A percentile compares a stretch with the other conserved stretches of the same genome.
Evolutionary conservation across 2,797 vertebrate species (phyloP).

Genomic region (Hoplostethus mediterraneus): DNA sequence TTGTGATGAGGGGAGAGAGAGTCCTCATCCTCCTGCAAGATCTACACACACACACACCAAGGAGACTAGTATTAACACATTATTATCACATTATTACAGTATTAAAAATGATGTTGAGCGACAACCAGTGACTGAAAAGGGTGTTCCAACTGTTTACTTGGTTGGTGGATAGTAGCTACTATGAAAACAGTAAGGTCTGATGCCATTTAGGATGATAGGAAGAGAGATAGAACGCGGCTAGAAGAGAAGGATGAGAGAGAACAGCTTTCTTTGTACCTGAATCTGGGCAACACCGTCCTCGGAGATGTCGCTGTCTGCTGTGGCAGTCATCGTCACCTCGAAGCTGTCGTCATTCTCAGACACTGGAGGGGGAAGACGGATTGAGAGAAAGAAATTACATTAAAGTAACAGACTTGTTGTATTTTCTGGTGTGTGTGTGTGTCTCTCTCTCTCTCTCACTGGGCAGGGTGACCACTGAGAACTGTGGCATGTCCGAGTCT

Average conservation of each 20-base stretch:
- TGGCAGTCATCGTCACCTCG: constrained; percentile 98
- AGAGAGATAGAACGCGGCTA: no score
- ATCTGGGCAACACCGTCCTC: constrained; percentile 92
- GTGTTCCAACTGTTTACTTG: no score
- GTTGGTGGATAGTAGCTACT: no score
- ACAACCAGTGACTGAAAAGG: no score
- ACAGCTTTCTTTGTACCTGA: constrained; percentile 83
- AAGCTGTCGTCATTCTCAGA: constrained; percentile 95
- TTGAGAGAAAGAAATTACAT: background rate
- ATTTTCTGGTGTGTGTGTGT: background rate
- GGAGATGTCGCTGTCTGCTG: constrained; percentile 89
- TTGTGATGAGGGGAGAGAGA: constrained; percentile 86
- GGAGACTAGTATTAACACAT: no score
- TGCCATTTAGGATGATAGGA: background rate
- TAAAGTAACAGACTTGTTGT: no score
- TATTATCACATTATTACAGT: no score
- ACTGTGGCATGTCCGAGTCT: constrained; percentile 85
- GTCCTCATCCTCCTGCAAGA: constrained; percentile 90
- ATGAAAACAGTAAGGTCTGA: no score
- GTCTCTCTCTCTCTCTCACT: constrained; percentile 80
- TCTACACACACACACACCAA: constrained; percentile 75
- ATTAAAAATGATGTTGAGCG: no score
- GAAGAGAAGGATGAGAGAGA: background rate
- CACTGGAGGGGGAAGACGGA: constrained; percentile 78
- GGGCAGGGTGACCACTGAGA: constrained; percentile 94